Conservation (phyloP, 2,113 vertebrate species). For the Rhea pennata region DNA sequence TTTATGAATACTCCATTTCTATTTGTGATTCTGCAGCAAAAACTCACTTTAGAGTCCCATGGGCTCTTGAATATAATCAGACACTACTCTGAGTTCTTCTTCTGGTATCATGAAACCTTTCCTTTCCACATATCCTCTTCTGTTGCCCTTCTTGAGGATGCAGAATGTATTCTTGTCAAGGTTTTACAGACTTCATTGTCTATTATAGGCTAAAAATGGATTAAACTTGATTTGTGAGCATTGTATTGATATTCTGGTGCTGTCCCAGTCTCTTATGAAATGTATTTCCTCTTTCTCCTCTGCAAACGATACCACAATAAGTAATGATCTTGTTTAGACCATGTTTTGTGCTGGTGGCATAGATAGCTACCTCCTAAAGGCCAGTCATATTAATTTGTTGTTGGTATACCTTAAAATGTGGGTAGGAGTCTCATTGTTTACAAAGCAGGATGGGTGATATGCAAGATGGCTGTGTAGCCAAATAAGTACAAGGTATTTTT, state of each 20-base stretch:
- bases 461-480: not conserved
- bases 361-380: not conserved
- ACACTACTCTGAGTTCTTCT: not conserved
- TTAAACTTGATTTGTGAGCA: constrained; percentile 33
- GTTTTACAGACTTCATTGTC: constrained; percentile 14
- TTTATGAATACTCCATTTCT: not conserved
- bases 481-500: not conserved
- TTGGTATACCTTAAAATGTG: not conserved
- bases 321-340: constrained; percentile 4
- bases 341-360: not conserved
- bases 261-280: constrained; percentile 16
- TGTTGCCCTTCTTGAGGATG: constrained; percentile 16
- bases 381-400: not conserved
- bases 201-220: constrained; percentile 54
- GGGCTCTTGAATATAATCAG: constrained; percentile 8
- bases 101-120: not conserved
- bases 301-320: constrained; percentile 35
- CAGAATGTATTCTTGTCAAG: constrained; percentile 52
- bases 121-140: not conserved
- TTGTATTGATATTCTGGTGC: constrained; percentile 46
- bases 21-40: constrained; percentile 3
- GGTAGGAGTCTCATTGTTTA: not conserved
- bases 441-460: not conserved
- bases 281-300: constrained; percentile 39
- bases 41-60: not conserved